Conservation (phyloP, 1,140 invertebrate species). For the Caerostris darwini region DNA sequence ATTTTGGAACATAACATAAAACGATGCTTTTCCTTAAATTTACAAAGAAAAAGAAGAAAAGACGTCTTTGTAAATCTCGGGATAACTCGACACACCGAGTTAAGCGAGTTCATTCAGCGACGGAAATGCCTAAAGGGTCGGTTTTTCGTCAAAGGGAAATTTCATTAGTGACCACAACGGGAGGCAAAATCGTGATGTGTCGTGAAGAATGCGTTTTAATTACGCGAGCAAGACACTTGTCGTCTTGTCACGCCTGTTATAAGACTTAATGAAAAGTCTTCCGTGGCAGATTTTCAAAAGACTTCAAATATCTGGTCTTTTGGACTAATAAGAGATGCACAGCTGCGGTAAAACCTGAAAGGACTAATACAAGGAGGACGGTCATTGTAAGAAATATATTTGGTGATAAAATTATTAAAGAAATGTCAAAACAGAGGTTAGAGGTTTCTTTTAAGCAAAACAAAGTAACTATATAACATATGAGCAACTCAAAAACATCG, state of each 20-base stretch:
- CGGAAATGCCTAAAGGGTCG: slow-evolving; percentile 35
- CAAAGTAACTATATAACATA: too few species aligned
- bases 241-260: slow-evolving; percentile 16
- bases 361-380: not conserved
- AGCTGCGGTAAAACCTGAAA: not conserved
- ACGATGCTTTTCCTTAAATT: not conserved
- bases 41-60: not conserved
- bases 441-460: too few species aligned
- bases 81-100: slow-evolving; percentile 19
- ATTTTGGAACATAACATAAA: not conserved
- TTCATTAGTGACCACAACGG: slow-evolving; percentile 64
- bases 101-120: not conserved
- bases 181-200: slow-evolving; percentile 47
- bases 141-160: slow-evolving; percentile 61
- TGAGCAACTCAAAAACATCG: too few species aligned
- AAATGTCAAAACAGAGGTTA: too few species aligned
- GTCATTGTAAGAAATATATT: too few species aligned
- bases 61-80: not conserved
- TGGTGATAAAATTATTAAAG: too few species aligned
- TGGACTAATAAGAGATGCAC: too few species aligned
- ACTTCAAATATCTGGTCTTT: too few species aligned
- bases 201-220: slow-evolving; percentile 50
- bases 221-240: slow-evolving; percentile 53
- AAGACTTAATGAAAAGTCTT: not conserved
- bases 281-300: too few species aligned